These are phyloP conservation scores for Egretta garzetta DNA, from an alignment of 2,113 vertebrate genomes.

Conservation along the genomic window DNA sequence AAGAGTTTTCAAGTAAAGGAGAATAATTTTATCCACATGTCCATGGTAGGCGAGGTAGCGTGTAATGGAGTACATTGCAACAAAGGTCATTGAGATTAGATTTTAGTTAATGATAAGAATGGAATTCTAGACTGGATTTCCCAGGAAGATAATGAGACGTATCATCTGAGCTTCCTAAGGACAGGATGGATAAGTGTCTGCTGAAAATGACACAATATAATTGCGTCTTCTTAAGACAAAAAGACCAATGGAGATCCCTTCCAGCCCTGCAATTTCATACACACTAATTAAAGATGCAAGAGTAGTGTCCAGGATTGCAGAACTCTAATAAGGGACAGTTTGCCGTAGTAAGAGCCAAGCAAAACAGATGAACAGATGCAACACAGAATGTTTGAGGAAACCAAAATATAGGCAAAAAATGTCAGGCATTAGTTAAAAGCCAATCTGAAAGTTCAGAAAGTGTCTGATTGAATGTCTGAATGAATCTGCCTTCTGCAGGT, in stretches of 20 bases:
- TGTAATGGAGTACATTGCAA: background rate
- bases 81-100: background rate
- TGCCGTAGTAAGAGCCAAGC: background rate
- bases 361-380: background rate
- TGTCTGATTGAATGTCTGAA: background rate
- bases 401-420: background rate
- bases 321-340: background rate
- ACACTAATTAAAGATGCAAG: background rate
- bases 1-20: background rate
- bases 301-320: background rate
- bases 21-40: background rate
- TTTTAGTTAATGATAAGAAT: background rate
- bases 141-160: background rate
- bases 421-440: background rate
- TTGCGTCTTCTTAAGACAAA: background rate
- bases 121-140: background rate
- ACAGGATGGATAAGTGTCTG: background rate
- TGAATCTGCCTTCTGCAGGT: background rate
- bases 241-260: background rate
- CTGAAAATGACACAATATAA: background rate
- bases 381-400: background rate
- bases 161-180: background rate
- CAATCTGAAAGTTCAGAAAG: background rate
- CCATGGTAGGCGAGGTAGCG: background rate
- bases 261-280: background rate